These are phyloP conservation scores for Mamestra brassicae DNA, from an alignment of 2,888 invertebrate genomes.

Conservation along the genomic window DNA sequence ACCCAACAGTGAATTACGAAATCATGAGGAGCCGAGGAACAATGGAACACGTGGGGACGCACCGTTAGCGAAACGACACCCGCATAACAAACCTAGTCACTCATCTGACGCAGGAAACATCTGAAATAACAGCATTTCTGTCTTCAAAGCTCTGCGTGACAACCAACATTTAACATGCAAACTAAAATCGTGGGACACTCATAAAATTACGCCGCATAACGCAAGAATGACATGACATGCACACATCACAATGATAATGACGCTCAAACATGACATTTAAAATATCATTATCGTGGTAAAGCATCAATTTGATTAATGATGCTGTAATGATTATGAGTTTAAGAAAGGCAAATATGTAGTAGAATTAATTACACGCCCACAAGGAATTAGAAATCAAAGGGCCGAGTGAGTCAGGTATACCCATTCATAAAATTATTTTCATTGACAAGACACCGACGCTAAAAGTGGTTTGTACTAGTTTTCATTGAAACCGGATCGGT, in stretches of 20 bases:
- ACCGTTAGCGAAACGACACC: constrained; percentile 75
- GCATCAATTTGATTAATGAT: constrained; percentile 59
- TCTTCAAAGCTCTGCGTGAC: constrained; percentile 79
- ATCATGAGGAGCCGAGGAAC: constrained; percentile 72
- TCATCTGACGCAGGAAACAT: constrained; percentile 56
- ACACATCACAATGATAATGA: constrained; percentile 72
- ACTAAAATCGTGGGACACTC: constrained; percentile 69
- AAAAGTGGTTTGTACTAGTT: constrained; percentile 57
- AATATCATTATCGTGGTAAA: constrained; percentile 64
- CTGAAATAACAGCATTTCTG: constrained; percentile 81
- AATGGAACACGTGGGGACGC: constrained; percentile 78
- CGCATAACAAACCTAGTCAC: constrained; percentile 64
- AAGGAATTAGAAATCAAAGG: constrained; percentile 67
- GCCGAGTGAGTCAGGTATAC: constrained; percentile 65
- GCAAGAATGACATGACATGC: constrained; percentile 72
- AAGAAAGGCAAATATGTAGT: constrained; percentile 37
- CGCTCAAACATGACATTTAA: constrained; percentile 69
- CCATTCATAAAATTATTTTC: constrained; percentile 76
- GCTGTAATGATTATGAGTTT: constrained; percentile 50
- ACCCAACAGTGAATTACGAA: constrained; percentile 68
- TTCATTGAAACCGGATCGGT: constrained; percentile 49
- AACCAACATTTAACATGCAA: constrained; percentile 69
- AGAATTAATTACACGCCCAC: constrained; percentile 67
- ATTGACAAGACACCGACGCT: constrained; percentile 76
- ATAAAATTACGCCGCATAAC: constrained; percentile 55